Evolutionary conservation across 2,888 invertebrate genomes (phyloP), one percentile per base, ranked within the genome.

Genomic region (Sphecodes monilicornis): DNA sequence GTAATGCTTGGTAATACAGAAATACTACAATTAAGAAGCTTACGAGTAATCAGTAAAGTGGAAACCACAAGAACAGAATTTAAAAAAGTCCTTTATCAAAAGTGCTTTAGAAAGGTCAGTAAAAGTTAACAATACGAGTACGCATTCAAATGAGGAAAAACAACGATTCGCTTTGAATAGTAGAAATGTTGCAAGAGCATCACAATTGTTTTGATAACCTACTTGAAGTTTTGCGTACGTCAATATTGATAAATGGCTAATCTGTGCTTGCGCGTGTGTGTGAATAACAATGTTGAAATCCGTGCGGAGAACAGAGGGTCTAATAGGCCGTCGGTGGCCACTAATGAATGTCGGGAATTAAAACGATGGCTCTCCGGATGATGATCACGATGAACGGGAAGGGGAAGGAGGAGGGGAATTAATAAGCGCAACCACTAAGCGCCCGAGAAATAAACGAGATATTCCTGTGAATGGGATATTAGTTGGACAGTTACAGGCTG

Each of bases 271-370:
- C 8, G 60, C 60, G 29, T 8, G 3, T 16, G 60, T 13, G 60
- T 8, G 29, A 60, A 60, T 60, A 29, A 16, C 60, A 8, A 32
- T 18, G 60, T 13, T 60, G 60, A 60, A 64, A 64, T 64, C 22
- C 32, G 32, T 22, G 64, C 32, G 22, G 36, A 22, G 22, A 66
- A 36, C 22, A 3, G 10, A 66, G 66, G 18, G 18, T 36, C 36
- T 66, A 66, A 36, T 66, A 22, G 60, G 60, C 60, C 60, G 60
- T 16, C 29, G 66, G 36, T 3, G 22, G 36, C 22, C 22, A 10
- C 36, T 66, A 32, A 36, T 66, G 66, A 66, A 36, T 66, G 36
- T 66, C 11, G 36, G 64, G 66, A 66, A 66, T 66, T 66, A 66
- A 66, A 66, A 66, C 36, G 66, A 66, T 66, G 66, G 10, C 36